phyloP scores from a whole-genome alignment of 2,888 invertebrate species.

The Phyllotreta striolata region DNA sequence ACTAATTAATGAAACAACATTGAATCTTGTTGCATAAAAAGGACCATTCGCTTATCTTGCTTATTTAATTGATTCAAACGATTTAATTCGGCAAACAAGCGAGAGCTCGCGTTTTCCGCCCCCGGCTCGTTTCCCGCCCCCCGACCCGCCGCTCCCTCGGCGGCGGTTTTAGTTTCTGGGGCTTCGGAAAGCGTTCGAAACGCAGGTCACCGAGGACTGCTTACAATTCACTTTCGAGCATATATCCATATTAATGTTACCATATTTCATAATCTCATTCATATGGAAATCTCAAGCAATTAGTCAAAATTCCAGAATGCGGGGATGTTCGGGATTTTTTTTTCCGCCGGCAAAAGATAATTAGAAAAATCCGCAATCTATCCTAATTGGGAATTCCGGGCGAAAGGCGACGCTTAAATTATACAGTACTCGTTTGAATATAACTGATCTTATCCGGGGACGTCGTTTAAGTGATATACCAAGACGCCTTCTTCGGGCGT shows the following conservation, averaged over 20 bases:
- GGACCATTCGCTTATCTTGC: too few species aligned
- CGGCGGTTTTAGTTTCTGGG: slow-evolving; percentile 16
- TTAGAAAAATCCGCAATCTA: background rate
- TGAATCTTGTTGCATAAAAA: too few species aligned
- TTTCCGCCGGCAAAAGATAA: slow-evolving; percentile 12
- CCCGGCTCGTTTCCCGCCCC: background rate
- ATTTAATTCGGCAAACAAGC: slow-evolving; percentile 30
- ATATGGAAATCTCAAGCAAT: slow-evolving; percentile 78
- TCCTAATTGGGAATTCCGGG: slow-evolving; percentile 59
- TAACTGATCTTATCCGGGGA: slow-evolving; percentile 52
- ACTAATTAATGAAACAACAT: too few species aligned
- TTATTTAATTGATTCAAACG: too few species aligned
- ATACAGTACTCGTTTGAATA: slow-evolving; percentile 40
- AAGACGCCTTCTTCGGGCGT: slow-evolving; percentile 51
- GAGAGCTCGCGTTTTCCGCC: slow-evolving; percentile 26
- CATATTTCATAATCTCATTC: slow-evolving; percentile 85
- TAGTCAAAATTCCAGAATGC: slow-evolving; percentile 63
- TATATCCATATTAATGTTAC: slow-evolving; percentile 79
- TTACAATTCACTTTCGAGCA: slow-evolving; percentile 64
- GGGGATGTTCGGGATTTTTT: slow-evolving; percentile 35
- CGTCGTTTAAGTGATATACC: slow-evolving; percentile 52
- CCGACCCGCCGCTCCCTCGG: background rate
- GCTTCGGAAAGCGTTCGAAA: slow-evolving; percentile 39
- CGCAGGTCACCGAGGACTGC: slow-evolving; percentile 55
- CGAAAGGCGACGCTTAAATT: slow-evolving; percentile 54